These are phyloP conservation scores for Dryobotodes eremita DNA, from an alignment of 2,888 invertebrate species.

Conservation along the genomic window DNA sequence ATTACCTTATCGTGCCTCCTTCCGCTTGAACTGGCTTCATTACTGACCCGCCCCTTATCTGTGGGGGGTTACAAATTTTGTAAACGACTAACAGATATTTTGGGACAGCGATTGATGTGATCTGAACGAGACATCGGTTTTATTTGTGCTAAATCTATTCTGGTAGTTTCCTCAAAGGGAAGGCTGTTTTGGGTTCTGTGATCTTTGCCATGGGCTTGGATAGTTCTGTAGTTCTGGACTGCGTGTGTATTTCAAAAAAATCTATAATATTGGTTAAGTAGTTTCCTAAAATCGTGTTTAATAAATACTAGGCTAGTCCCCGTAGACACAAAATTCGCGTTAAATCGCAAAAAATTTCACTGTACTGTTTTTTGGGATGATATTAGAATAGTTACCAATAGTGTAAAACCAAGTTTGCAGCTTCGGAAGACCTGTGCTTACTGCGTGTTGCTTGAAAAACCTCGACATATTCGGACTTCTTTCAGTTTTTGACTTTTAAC, in stretches of 20 bases:
- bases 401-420: too few species aligned
- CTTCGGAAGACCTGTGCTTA: too few species aligned
- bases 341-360: too few species aligned
- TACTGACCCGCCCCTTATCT: slow-evolving; percentile 77
- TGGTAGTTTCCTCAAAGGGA: slow-evolving; percentile 4
- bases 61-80: slow-evolving; percentile 72
- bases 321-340: too few species aligned
- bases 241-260: not conserved
- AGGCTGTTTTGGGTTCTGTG: not conserved
- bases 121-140: slow-evolving; percentile 54
- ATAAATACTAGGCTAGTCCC: not conserved
- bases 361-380: too few species aligned
- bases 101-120: slow-evolving; percentile 72
- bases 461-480: too few species aligned
- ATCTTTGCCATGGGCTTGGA: not conserved
- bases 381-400: too few species aligned
- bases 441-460: too few species aligned
- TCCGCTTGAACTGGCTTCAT: slow-evolving; percentile 79
- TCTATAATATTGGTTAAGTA: not conserved
- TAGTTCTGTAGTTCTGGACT: not conserved
- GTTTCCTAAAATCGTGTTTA: not conserved
- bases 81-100: slow-evolving; percentile 74
- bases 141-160: slow-evolving; percentile 49
- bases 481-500: too few species aligned
- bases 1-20: slow-evolving; percentile 76